phyloP scores from a whole-genome alignment of 1,140 invertebrate genomes.

The Tetragnatha versicolor region DNA sequence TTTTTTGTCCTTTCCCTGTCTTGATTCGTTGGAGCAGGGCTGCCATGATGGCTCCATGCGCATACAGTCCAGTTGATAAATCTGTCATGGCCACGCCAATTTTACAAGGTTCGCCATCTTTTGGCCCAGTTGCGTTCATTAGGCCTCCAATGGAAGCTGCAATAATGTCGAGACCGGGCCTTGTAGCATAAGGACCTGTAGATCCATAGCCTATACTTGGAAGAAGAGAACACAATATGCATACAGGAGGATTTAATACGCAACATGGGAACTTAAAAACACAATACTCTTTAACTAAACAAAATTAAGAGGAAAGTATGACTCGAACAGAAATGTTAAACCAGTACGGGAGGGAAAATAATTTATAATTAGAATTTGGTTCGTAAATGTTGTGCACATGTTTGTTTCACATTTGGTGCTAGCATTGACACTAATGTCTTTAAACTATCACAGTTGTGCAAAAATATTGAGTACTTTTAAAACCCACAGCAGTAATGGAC shows the following conservation, averaged over 20 bases:
- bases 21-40: conserved; percentile 80
- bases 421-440: too few relatives aligned
- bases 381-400: too few relatives aligned
- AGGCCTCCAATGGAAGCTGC: conserved; percentile 91
- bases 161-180: conserved; percentile 95
- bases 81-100: conserved; percentile 93
- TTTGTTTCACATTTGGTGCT: too few relatives aligned
- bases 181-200: conserved; percentile 81
- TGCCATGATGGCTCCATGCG: conserved; percentile 93
- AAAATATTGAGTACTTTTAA: too few relatives aligned
- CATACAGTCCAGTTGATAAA: conserved; percentile 89
- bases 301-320: too few relatives aligned
- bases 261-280: too few relatives aligned
- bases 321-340: neutral
- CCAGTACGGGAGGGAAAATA: neutral
- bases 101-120: conserved; percentile 86
- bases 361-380: neutral
- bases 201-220: conserved; percentile 76
- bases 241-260: too few relatives aligned
- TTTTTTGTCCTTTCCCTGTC: conserved; percentile 87
- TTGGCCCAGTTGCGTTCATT: conserved; percentile 85
- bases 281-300: too few relatives aligned
- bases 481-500: too few relatives aligned
- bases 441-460: too few relatives aligned
- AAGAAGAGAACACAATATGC: neutral